Percentiles rank a stretch among this genome's conserved stretches.
Conservation (phyloP, 1,140 invertebrate species). For the Lasioglossum albipes region DNA sequence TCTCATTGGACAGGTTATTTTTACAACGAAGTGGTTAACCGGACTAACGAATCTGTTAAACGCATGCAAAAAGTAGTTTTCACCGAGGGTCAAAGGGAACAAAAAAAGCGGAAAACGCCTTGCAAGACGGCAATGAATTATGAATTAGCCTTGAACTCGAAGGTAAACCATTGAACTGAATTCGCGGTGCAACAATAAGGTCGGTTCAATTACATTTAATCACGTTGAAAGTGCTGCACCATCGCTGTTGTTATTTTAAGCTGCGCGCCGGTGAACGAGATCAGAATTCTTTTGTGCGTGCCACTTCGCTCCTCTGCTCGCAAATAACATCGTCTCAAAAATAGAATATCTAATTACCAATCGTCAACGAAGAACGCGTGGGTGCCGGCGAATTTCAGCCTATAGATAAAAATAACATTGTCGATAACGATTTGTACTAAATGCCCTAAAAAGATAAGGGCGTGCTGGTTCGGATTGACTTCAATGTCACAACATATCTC, state of each 20-base stretch:
- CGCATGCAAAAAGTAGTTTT: background rate
- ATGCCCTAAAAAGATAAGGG: background rate
- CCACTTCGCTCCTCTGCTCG: background rate
- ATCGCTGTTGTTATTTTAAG: slow-evolving; percentile 27
- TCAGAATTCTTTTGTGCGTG: no score
- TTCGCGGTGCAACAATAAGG: slow-evolving; percentile 35
- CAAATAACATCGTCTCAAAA: background rate
- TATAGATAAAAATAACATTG: no score
- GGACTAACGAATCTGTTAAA: background rate
- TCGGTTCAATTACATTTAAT: slow-evolving; percentile 36
- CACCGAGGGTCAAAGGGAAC: background rate
- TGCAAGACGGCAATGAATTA: slow-evolving; percentile 15
- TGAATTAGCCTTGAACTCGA: slow-evolving; percentile 42
- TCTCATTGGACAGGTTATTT: background rate
- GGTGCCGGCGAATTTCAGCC: no score
- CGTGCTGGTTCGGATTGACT: background rate
- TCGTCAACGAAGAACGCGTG: background rate
- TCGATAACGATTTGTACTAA: background rate
- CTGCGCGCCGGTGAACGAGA: background rate
- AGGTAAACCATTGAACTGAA: slow-evolving; percentile 29
- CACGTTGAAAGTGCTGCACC: slow-evolving; percentile 27
- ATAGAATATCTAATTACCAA: background rate
- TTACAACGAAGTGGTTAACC: background rate
- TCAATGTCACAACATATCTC: background rate
- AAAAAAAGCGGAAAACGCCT: background rate